Conservation (phyloP, 1,140 invertebrate genomes). For the Drosophila cardini region DNA sequence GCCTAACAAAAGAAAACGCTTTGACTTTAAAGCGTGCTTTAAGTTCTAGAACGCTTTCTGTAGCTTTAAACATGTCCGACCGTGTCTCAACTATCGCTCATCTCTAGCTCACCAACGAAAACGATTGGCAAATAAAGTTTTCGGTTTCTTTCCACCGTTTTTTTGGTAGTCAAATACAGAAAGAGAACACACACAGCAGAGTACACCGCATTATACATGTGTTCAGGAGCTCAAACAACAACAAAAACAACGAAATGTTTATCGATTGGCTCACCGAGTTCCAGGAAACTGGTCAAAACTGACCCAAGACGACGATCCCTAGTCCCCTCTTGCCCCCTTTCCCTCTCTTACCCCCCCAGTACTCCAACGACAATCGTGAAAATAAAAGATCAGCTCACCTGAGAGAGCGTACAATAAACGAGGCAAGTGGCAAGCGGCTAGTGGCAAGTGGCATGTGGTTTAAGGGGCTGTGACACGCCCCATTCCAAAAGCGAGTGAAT, state of each 20-base stretch:
- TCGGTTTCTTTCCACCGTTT: slow-evolving; percentile 19
- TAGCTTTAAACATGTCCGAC: background rate
- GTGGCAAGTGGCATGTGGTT: slow-evolving; percentile 36
- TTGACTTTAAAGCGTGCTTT: too few relatives aligned
- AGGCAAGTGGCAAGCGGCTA: slow-evolving; percentile 46
- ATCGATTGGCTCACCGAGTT: slow-evolving; percentile 42
- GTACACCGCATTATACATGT: slow-evolving; percentile 47
- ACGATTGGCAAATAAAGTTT: slow-evolving; percentile 54
- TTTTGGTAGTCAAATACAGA: slow-evolving; percentile 37
- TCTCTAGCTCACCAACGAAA: slow-evolving; percentile 33
- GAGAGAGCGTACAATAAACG: slow-evolving; percentile 16
- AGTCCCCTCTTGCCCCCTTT: background rate
- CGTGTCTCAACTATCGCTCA: slow-evolving; percentile 4
- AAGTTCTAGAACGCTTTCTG: too few relatives aligned
- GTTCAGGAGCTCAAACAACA: slow-evolving; percentile 53
- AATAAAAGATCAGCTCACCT: slow-evolving; percentile 49
- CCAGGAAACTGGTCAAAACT: slow-evolving; percentile 66
- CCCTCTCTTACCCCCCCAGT: background rate
- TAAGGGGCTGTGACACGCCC: slow-evolving; percentile 54
- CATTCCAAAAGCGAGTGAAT: slow-evolving; percentile 49
- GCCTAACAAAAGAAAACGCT: too few relatives aligned
- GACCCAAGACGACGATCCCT: slow-evolving; percentile 56
- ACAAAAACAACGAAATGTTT: slow-evolving; percentile 29
- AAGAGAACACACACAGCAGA: slow-evolving; percentile 7
- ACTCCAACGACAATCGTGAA: slow-evolving; percentile 39